Evolutionary conservation across 2,888 invertebrate genomes (phyloP).

Genomic region (Eupeodes latifasciatus): DNA sequence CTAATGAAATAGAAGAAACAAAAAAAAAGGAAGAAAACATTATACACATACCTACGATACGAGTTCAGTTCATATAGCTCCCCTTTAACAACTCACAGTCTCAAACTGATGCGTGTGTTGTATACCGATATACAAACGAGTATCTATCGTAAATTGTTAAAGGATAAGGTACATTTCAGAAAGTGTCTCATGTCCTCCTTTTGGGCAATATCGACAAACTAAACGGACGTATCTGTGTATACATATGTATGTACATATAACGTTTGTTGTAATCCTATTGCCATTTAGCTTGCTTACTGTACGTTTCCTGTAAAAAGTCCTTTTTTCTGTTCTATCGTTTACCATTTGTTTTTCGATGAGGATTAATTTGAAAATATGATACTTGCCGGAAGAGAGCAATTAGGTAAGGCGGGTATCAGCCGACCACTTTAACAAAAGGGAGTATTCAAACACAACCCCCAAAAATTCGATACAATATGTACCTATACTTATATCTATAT

Average conservation of each 20-base stretch:
- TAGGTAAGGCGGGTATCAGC: conserved; percentile 64
- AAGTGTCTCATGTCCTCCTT: conserved; percentile 44
- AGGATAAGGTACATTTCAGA: conserved; percentile 40
- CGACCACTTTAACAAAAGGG: conserved; percentile 34
- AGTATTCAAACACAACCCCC: conserved; percentile 22
- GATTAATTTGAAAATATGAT: conserved; percentile 75
- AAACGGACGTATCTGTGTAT: neutral
- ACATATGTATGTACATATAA: neutral
- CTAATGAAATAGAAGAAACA: conserved; percentile 66
- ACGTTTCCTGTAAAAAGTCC: conserved; percentile 1
- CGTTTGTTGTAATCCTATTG: conserved; percentile 34
- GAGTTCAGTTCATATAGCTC: neutral
- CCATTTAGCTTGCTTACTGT: neutral
- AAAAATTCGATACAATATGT: conserved; percentile 20
- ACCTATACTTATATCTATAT: neutral
- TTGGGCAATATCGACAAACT: conserved; percentile 38
- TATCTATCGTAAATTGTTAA: neutral
- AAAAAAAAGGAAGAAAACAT: neutral
- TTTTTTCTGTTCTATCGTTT: conserved; percentile 18
- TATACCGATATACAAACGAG: neutral
- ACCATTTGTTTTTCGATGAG: conserved; percentile 52
- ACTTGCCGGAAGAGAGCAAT: conserved; percentile 73
- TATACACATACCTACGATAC: neutral
- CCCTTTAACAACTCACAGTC: neutral
- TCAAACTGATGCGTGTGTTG: conserved; percentile 4